phyloP scores from a whole-genome alignment of 2,797 vertebrate genomes.

The Crax fasciolata region DNA sequence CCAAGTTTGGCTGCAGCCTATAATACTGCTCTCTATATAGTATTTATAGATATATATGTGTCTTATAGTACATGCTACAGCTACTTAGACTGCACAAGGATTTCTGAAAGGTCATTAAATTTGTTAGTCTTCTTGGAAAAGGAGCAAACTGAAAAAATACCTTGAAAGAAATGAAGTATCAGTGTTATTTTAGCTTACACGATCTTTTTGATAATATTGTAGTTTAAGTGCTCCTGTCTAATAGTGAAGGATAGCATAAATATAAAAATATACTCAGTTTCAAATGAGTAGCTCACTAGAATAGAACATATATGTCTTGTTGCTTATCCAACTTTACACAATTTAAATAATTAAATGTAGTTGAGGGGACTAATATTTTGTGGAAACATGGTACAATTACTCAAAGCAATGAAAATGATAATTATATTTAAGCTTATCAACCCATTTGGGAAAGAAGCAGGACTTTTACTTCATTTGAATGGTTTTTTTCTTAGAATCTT shows the following conservation, averaged over 20 bases:
- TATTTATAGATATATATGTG: too few species aligned
- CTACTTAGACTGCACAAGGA: background rate
- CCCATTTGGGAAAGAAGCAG: background rate
- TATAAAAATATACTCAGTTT: background rate
- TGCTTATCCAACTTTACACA: background rate
- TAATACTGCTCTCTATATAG: background rate
- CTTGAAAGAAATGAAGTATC: background rate
- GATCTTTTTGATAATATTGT: background rate
- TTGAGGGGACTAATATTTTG: background rate
- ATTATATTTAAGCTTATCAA: background rate
- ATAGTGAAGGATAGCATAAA: background rate
- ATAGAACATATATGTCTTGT: background rate
- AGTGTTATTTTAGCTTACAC: background rate
- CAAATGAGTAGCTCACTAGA: background rate
- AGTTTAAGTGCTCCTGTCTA: background rate
- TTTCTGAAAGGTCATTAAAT: background rate
- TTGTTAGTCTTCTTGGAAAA: background rate
- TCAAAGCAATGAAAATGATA: background rate
- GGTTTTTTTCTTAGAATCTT: fast-evolving
- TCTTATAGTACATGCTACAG: background rate
- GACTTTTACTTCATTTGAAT: background rate
- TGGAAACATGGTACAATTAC: background rate
- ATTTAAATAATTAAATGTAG: background rate
- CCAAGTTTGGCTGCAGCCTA: background rate
- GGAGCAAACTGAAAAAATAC: background rate